phyloP scores from a whole-genome alignment of 2,888 invertebrate species.

The Oasisia sp. region DNA sequence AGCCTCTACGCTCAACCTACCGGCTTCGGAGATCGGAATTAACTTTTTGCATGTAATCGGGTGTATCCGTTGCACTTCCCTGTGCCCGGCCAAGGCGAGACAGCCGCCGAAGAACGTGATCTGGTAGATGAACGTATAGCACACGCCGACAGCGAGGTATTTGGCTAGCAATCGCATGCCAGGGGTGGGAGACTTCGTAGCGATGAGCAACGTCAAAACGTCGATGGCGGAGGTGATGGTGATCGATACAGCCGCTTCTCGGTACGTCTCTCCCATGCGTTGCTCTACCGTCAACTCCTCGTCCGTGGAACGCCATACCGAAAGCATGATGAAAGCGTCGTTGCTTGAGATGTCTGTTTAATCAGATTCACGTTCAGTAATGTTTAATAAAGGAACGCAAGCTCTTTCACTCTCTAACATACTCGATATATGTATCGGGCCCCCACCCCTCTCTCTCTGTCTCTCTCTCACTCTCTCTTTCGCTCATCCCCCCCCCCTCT shows the following conservation, averaged over 20 bases:
- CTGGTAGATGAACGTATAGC: slow-evolving; percentile 17
- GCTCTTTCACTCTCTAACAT: not conserved
- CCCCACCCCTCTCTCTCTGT: not conserved
- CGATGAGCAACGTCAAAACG: not conserved
- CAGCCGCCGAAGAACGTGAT: not conserved
- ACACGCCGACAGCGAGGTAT: not conserved
- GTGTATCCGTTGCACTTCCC: not conserved
- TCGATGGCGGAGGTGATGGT: not conserved
- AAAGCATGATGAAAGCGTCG: slow-evolving; percentile 21
- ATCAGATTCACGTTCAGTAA: not conserved
- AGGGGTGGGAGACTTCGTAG: not conserved
- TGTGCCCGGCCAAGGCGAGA: not conserved
- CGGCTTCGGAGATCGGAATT: not conserved
- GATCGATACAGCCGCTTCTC: slow-evolving; percentile 18
- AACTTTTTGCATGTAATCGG: not conserved
- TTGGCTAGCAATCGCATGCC: not conserved
- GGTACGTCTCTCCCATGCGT: slow-evolving; percentile 21
- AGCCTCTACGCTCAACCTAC: not conserved
- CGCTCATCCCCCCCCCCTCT: too few relatives aligned
- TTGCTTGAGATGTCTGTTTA: slow-evolving; percentile 20
- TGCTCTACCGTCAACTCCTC: not conserved
- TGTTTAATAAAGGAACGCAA: not conserved
- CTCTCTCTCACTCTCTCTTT: not conserved
- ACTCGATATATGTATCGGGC: not conserved
- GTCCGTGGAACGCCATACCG: slow-evolving; percentile 21